phyloP scores from a whole-genome alignment of 2,113 vertebrate species.

The Accipiter virgatus region DNA sequence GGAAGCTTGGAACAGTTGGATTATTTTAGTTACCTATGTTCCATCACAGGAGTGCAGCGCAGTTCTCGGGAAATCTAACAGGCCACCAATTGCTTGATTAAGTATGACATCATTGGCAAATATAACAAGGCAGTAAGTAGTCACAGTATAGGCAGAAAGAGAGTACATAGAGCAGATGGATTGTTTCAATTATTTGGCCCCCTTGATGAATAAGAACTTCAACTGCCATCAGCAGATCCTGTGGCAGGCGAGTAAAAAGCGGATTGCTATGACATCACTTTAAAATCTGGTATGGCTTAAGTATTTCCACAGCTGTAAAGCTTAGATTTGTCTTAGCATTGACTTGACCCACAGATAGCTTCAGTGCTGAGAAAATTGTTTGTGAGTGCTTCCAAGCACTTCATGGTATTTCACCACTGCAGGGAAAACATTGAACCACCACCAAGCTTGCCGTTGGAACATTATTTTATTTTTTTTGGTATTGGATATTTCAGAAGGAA shows the following conservation, averaged over 20 bases:
- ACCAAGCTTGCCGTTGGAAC: not conserved
- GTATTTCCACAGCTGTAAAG: slow-evolving; percentile 54
- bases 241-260: slow-evolving; percentile 41
- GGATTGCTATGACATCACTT: slow-evolving; percentile 10
- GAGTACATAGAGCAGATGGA: not conserved
- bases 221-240: slow-evolving; percentile 39
- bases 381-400: slow-evolving; percentile 14
- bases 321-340: slow-evolving; percentile 4
- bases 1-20: not conserved
- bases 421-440: not conserved
- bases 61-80: not conserved
- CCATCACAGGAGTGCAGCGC: not conserved
- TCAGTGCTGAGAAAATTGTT: slow-evolving; percentile 5
- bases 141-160: not conserved
- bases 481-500: not conserved
- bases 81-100: not conserved
- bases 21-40: slow-evolving; percentile 7
- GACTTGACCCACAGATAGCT: slow-evolving; percentile 29
- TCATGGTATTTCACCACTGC: not conserved
- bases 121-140: not conserved
- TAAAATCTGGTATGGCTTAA: slow-evolving; percentile 37
- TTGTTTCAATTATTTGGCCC: slow-evolving; percentile 49
- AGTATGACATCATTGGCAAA: slow-evolving; percentile 36
- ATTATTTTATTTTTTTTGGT: not conserved
- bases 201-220: slow-evolving; percentile 34